Base-by-base conservation (phyloP, 2,888 invertebrate genomes). In the Poecilus cupreus region DNA sequence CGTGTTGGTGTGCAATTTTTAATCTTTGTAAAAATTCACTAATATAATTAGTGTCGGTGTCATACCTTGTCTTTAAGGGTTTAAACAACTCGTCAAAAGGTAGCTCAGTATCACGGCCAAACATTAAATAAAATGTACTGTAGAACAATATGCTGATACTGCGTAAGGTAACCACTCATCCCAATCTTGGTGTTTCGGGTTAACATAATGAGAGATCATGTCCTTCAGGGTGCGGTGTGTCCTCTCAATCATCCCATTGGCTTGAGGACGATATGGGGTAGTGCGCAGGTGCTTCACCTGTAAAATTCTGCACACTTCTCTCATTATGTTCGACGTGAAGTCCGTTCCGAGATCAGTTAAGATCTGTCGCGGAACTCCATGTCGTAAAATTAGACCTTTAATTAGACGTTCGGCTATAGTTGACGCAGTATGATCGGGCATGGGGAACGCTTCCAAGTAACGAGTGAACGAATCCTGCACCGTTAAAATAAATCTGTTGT, bases 351-450 rank as follows among this genome's bases (percentile, higher is more conserved):
- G 32, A 46, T 83, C 81, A 1, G 78, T 80, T 5, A 82, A 26
- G 3, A 83, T 11, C 10, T 60, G 22, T n/a, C 51, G 16, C 0
- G 82, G 83, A 6, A 43, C 43, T 0, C 80, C 81, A 76, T 82
- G 82, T 20, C 74, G 22, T 0, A 72, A 13, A 4, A 81, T 26
- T n/a, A 81, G 46, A 4, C 76, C 54, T 5, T 10, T 37, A n/a
- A 81, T 68, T 13, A 64, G 46, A 0, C 22, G 72, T 72, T 46
- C 39, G 0, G 85, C 85, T 3, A 86, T 80, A 0, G 85, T 85
- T 3, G 82, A 78, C 0, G 86, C 83, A n/a, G 43, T 84, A 13
- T 82, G 81, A 46, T 87, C 83, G 13, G 77, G 79, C 5, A 86
- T 43, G 0, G 86, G 83, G 3, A 84, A 79, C 0, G 84, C 84